phyloP scores from a whole-genome alignment of 1,140 invertebrate genomes.

The Saccostrea cuccullata region DNA sequence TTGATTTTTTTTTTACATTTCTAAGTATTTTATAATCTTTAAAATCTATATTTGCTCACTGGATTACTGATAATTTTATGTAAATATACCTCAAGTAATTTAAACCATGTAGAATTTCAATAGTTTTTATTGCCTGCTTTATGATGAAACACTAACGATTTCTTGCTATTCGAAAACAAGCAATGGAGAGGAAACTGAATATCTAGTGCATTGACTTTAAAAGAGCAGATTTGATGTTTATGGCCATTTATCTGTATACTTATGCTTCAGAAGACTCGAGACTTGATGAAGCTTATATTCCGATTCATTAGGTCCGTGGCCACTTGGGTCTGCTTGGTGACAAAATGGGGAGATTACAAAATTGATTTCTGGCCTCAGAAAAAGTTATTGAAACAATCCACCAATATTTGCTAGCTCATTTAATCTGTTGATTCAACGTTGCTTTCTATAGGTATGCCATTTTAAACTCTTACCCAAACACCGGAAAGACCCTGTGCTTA shows the following conservation, averaged over 20 bases:
- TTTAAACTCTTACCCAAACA: conserved; percentile 25
- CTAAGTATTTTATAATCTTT: background rate
- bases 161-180: background rate
- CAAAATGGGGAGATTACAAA: conserved; percentile 11
- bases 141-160: background rate
- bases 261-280: background rate
- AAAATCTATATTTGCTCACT: conserved; percentile 10
- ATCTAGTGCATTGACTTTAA: no score
- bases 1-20: background rate
- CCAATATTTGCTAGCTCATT: conserved; percentile 30
- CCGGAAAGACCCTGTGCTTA: conserved; percentile 16
- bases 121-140: background rate
- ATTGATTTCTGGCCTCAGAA: conserved; percentile 29
- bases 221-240: no score
- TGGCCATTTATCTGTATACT: background rate
- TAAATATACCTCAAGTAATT: no score
- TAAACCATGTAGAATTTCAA: background rate
- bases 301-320: background rate
- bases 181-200: no score
- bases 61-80: background rate
- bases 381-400: conserved; percentile 29
- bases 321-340: background rate
- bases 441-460: conserved; percentile 4
- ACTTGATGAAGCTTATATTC: background rate
- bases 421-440: conserved; percentile 27